Evolutionary conservation across 1,140 invertebrate genomes (phyloP).

Genomic region (Sarcophaga peregrina): DNA sequence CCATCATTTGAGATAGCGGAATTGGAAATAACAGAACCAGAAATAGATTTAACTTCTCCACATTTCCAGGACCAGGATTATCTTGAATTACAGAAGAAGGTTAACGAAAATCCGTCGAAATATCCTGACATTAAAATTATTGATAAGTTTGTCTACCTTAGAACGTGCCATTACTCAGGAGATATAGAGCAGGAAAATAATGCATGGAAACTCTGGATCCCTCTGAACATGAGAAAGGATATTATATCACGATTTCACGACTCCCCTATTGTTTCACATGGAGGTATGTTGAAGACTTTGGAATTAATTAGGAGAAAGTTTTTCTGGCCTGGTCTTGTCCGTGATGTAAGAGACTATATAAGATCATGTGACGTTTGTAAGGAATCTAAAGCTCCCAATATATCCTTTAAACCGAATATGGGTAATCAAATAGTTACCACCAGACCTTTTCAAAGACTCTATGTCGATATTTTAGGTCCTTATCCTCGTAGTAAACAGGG

Average conservation of each 20-base stretch:
- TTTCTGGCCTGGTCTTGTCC: no score
- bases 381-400: no score
- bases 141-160: no score
- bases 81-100: no score
- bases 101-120: no score
- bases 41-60: constrained; percentile 20
- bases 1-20: not conserved
- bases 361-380: no score
- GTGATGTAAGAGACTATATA: constrained; percentile 9
- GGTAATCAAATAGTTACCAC: not conserved
- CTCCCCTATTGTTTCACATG: not conserved
- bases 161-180: not conserved
- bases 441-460: constrained; percentile 31
- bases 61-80: no score
- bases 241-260: constrained; percentile 33
- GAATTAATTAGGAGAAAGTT: constrained; percentile 39
- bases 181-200: not conserved
- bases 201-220: not conserved
- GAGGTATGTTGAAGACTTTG: constrained; percentile 43
- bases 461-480: constrained; percentile 32
- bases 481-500: no score
- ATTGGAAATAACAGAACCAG: not conserved
- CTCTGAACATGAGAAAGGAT: not conserved
- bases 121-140: constrained; percentile 34
- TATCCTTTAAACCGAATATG: no score